A percentile compares a stretch with the other conserved stretches of the same genome.
These are phyloP conservation scores for Gibbula magus DNA, from an alignment of 2,888 invertebrate species.

Conservation along the genomic window DNA sequence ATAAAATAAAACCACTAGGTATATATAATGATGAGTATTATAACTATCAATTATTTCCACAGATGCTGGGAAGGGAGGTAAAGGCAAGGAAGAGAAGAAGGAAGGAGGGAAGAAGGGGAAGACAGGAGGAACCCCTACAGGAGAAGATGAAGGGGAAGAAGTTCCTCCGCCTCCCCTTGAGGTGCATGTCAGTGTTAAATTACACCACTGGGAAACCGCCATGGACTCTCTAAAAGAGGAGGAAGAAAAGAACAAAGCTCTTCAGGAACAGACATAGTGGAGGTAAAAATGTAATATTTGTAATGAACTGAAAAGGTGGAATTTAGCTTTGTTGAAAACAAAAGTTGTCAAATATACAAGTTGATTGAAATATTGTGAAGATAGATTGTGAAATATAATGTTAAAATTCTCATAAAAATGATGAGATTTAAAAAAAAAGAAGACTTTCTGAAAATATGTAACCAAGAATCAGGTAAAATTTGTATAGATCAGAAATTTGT, in stretches of 20 bases:
- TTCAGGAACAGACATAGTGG: neutral
- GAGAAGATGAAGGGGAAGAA: constrained; percentile 50
- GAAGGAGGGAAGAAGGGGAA: constrained; percentile 50
- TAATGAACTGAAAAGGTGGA: neutral
- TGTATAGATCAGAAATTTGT: no score
- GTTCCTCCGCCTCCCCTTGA: constrained; percentile 63
- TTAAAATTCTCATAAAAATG: no score
- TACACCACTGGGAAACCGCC: constrained; percentile 72
- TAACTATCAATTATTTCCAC: no score
- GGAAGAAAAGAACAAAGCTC: constrained; percentile 47
- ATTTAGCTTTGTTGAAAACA: neutral
- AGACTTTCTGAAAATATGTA: no score
- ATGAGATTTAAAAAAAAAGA: no score
- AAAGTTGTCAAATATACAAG: neutral
- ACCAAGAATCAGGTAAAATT: no score
- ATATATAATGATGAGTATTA: no score
- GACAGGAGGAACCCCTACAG: constrained; percentile 39
- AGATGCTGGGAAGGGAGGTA: constrained; percentile 35
- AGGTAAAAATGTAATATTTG: neutral
- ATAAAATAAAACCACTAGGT: no score
- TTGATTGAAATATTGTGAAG: neutral
- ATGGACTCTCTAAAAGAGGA: constrained; percentile 65
- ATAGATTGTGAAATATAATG: neutral
- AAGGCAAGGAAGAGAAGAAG: constrained; percentile 54
- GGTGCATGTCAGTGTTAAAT: constrained; percentile 57